phyloP scores from a whole-genome alignment of 2,113 vertebrate species.

The Caloenas nicobarica region DNA sequence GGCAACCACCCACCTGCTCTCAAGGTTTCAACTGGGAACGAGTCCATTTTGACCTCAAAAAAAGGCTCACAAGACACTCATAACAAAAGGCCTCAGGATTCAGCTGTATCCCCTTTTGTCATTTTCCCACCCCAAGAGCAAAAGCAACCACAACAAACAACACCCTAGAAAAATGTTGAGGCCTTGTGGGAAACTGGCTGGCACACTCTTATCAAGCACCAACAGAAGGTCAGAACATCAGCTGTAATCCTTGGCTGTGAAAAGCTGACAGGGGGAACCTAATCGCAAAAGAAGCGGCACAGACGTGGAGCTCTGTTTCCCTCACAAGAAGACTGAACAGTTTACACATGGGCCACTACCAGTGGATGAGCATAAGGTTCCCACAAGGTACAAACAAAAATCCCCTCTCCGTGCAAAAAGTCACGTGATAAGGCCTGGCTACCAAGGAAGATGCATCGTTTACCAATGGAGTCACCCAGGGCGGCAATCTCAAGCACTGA shows the following conservation, averaged over 20 bases:
- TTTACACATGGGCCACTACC: not conserved
- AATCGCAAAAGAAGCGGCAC: constrained; percentile 11
- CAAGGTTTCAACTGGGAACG: not conserved
- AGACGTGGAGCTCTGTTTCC: not conserved
- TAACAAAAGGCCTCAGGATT: not conserved
- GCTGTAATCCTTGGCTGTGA: not conserved
- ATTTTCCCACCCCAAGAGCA: not conserved
- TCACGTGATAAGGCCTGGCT: not conserved
- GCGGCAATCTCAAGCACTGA: not conserved
- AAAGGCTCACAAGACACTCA: not conserved
- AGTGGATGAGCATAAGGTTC: not conserved
- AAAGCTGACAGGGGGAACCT: not conserved
- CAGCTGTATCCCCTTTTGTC: not conserved
- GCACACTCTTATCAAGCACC: not conserved
- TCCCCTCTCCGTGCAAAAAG: not conserved
- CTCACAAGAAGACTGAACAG: not conserved
- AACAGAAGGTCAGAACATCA: not conserved
- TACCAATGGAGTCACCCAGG: not conserved
- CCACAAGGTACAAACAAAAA: not conserved
- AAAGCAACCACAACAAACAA: not conserved
- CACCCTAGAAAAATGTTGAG: not conserved
- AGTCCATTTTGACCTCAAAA: not conserved
- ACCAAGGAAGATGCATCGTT: not conserved
- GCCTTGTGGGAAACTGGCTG: not conserved
- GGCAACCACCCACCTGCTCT: not conserved